Evolutionary conservation across 2,113 vertebrate species (phyloP).

Genomic region (Zosterops lateralis): DNA sequence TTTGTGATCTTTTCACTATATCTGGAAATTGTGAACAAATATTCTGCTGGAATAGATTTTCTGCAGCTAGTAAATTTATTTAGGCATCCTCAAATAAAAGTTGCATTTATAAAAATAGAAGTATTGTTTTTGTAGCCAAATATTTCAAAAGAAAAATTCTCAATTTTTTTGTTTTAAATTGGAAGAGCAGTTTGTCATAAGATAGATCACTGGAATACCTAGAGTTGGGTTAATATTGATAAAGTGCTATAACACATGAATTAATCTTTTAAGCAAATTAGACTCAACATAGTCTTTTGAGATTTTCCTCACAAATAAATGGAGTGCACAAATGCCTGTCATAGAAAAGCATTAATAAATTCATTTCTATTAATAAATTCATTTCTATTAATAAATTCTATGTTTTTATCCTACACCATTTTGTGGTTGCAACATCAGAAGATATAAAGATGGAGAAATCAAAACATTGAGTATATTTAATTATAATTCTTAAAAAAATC

Average conservation of each 20-base stretch:
- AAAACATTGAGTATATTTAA: not conserved
- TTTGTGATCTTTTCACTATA: not conserved
- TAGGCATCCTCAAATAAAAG: not conserved
- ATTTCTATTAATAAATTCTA: not conserved
- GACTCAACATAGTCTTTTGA: not conserved
- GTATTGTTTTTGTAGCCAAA: not conserved
- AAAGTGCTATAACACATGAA: not conserved
- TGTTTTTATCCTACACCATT: not conserved
- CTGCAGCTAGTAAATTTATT: not conserved
- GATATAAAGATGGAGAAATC: not conserved
- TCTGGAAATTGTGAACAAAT: not conserved
- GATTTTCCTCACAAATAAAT: not conserved
- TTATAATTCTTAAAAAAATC: not conserved
- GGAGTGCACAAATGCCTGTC: rapidly evolving
- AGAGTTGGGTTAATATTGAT: not conserved
- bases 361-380: not conserved
- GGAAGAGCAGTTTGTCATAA: not conserved
- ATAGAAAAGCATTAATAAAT: not conserved
- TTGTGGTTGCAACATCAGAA: not conserved
- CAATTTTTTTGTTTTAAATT: not conserved
- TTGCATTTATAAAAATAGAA: not conserved
- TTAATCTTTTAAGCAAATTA: not conserved
- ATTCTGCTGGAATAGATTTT: not conserved
- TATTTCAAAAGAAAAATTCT: not conserved
- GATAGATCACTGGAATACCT: not conserved